phyloP scores from a whole-genome alignment of 2,113 vertebrate species.

The Limnothrissa miodon region DNA sequence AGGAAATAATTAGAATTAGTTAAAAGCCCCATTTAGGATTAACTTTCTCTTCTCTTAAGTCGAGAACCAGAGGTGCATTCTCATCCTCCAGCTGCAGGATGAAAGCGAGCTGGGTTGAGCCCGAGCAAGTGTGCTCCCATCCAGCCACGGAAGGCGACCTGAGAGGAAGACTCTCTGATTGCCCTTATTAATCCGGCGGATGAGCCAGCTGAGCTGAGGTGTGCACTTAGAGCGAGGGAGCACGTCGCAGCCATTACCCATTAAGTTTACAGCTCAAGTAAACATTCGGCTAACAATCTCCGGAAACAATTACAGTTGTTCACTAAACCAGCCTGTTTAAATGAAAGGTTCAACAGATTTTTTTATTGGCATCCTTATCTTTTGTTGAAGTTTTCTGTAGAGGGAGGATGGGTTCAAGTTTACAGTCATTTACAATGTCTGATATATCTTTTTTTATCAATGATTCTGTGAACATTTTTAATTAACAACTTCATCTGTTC shows the following conservation, averaged over 20 bases:
- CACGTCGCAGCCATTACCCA: background rate
- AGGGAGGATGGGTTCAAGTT: background rate
- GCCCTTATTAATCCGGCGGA: background rate
- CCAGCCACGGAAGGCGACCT: slow-evolving; percentile 6
- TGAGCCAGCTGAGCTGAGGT: slow-evolving; percentile 5
- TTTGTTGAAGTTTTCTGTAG: background rate
- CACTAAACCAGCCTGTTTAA: background rate
- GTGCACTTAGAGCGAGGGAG: background rate
- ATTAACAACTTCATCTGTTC: background rate
- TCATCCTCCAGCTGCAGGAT: background rate
- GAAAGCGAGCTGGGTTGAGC: background rate
- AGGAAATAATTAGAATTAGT: background rate
- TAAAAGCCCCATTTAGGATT: background rate
- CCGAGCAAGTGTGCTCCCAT: background rate
- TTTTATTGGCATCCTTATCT: background rate
- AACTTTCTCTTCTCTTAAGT: background rate
- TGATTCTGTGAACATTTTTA: background rate
- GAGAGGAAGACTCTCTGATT: slow-evolving; percentile 33
- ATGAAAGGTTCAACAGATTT: background rate
- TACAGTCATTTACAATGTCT: background rate
- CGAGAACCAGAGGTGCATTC: background rate
- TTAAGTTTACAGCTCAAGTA: background rate
- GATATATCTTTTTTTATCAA: background rate
- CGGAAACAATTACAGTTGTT: background rate
- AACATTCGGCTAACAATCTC: background rate